phyloP scores from a whole-genome alignment of 2,113 vertebrate genomes.

The Pomatostomus ruficeps region DNA sequence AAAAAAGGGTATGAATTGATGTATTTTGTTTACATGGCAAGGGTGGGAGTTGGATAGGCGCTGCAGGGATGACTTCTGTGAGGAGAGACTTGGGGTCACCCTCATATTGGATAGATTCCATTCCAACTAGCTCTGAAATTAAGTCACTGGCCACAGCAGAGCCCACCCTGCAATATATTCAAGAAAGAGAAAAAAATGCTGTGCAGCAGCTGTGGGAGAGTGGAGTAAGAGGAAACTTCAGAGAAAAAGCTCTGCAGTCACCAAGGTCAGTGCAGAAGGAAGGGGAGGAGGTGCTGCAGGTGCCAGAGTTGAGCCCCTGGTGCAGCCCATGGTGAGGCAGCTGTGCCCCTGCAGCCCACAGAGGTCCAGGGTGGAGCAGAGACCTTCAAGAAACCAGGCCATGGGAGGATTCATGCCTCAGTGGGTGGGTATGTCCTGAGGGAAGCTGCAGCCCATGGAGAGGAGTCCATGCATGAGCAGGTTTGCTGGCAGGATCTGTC shows the following conservation, averaged over 20 bases:
- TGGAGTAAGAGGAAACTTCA: not conserved
- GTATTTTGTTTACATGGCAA: not conserved
- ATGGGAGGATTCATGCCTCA: rapidly evolving
- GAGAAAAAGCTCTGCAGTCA: not conserved
- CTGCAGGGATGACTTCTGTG: not conserved
- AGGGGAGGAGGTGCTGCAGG: not conserved
- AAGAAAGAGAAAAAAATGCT: not conserved
- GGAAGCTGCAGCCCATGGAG: not conserved
- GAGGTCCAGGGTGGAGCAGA: not conserved
- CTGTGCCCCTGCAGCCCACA: not conserved
- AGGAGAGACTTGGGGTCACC: not conserved
- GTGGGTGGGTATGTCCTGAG: too few relatives aligned
- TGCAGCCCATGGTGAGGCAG: not conserved
- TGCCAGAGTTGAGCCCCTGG: rapidly evolving
- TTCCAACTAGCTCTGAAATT: not conserved
- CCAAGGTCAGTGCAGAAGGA: not conserved
- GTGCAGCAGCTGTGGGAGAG: not conserved
- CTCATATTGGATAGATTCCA: not conserved
- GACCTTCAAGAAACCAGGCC: not conserved
- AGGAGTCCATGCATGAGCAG: not conserved
- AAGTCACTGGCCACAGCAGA: not conserved
- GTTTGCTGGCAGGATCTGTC: not conserved
- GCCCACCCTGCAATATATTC: not conserved
- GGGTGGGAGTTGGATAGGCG: not conserved
- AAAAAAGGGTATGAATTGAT: not conserved